These are phyloP conservation scores for Alcedo atthis DNA, from an alignment of 2,797 vertebrate genomes.

Conservation along the genomic window DNA sequence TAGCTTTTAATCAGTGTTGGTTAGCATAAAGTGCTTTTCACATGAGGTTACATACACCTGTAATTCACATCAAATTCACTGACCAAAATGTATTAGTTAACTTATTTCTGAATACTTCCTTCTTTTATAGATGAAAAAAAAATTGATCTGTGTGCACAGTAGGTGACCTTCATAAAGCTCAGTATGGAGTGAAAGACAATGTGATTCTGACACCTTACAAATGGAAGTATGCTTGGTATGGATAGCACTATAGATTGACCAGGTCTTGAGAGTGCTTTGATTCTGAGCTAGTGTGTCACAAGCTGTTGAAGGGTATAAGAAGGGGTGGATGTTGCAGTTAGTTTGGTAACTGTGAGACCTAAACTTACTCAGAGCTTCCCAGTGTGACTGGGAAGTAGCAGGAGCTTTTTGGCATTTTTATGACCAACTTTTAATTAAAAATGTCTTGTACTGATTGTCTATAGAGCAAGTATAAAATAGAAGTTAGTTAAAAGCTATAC, in stretches of 20 bases:
- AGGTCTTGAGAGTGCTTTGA: neutral
- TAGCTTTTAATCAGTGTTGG: neutral
- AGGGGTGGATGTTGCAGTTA: neutral
- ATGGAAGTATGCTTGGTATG: neutral
- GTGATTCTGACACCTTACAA: neutral
- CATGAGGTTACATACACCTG: neutral
- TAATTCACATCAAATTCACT: neutral
- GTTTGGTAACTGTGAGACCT: neutral
- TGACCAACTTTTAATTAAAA: slow-evolving; percentile 8
- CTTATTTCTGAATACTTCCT: neutral
- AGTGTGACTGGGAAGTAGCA: neutral
- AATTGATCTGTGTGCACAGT: neutral
- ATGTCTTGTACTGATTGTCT: neutral
- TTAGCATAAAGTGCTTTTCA: neutral
- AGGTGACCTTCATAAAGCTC: neutral
- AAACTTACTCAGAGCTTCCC: neutral
- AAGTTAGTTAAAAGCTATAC: neutral
- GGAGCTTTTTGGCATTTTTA: neutral
- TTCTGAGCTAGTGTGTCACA: neutral
- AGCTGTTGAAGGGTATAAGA: neutral
- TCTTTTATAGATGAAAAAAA: neutral
- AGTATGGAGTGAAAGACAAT: neutral
- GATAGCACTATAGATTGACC: neutral
- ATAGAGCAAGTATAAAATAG: neutral
- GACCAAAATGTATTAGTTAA: neutral